Conservation (phyloP, 2,888 invertebrate genomes). For the Didymodactylos carnosus region DNA sequence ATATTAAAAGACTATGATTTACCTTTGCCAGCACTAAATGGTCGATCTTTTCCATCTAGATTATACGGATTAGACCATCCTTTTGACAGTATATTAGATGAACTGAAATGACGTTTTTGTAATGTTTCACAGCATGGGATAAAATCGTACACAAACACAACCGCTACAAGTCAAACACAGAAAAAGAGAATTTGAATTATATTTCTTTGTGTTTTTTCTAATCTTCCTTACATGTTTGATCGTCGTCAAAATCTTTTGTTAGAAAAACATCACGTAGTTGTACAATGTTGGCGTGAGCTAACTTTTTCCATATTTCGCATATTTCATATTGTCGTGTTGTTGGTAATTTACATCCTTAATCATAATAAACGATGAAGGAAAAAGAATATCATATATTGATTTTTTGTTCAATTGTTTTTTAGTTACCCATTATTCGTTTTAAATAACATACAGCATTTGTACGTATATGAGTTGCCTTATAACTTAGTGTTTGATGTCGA, state of each 20-base stretch:
- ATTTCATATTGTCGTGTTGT: conserved; percentile 1
- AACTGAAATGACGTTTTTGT: conserved; percentile 56
- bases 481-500: conserved; percentile 59
- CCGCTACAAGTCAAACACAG: conserved; percentile 44
- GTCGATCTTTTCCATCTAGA: conserved; percentile 21
- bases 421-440: conserved; percentile 10
- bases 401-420: neutral
- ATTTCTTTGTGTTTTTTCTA: neutral
- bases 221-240: conserved; percentile 20
- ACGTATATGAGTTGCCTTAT: conserved; percentile 68
- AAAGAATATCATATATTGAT: neutral
- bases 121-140: conserved; percentile 74
- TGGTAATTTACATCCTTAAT: neutral
- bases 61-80: conserved; percentile 24
- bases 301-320: conserved; percentile 70
- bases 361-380: neutral
- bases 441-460: conserved; percentile 30
- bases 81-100: conserved; percentile 21
- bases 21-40: conserved; percentile 21
- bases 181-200: neutral
- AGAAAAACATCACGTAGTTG: conserved; percentile 75
- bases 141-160: conserved; percentile 87
- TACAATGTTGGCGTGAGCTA: conserved; percentile 81
- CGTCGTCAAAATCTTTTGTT: conserved; percentile 80
- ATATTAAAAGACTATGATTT: neutral